These are phyloP conservation scores for Kryptolebias marmoratus DNA, from an alignment of 2,113 vertebrate species.

Conservation along the genomic window DNA sequence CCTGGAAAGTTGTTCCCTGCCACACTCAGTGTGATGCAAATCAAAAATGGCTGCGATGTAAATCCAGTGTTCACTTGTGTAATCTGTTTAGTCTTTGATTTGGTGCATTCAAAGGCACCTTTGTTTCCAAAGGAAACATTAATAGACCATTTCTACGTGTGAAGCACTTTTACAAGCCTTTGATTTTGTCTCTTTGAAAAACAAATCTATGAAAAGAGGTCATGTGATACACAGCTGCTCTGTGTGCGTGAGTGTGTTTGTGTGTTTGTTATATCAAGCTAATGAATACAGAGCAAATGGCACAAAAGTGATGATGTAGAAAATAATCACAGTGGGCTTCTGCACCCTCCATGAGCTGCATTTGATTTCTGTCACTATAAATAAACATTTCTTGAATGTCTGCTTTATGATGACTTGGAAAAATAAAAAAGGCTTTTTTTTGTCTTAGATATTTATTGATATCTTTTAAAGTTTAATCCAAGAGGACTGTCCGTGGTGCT, in stretches of 20 bases:
- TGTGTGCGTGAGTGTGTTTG: conserved; percentile 21
- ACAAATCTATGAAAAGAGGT: conserved; percentile 64
- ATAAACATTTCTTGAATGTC: conserved; percentile 38
- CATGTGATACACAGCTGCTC: conserved; percentile 63
- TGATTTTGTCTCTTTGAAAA: conserved; percentile 74
- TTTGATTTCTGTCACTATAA: conserved; percentile 55
- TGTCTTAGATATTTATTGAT: not conserved
- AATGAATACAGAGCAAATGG: conserved; percentile 65
- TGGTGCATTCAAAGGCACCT: conserved; percentile 69
- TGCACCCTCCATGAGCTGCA: conserved; percentile 28
- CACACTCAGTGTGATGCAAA: conserved; percentile 33
- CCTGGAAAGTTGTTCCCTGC: not conserved
- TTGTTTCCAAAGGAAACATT: conserved; percentile 71
- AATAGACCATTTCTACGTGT: conserved; percentile 62
- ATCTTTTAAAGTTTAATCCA: not conserved
- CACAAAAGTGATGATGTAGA: conserved; percentile 59
- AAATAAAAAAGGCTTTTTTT: conserved; percentile 6
- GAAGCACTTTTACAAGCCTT: conserved; percentile 66
- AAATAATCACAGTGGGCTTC: conserved; percentile 57
- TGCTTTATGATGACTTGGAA: conserved; percentile 26
- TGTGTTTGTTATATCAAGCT: conserved; percentile 33
- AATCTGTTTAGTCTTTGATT: conserved; percentile 70
- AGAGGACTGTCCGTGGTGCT: not conserved
- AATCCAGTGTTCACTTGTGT: conserved; percentile 47
- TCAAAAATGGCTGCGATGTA: conserved; percentile 54